Percentiles rank a stretch among this genome's conserved stretches.
Conservation (phyloP, 2,797 vertebrate species). For the Gymnothorax javanicus region DNA sequence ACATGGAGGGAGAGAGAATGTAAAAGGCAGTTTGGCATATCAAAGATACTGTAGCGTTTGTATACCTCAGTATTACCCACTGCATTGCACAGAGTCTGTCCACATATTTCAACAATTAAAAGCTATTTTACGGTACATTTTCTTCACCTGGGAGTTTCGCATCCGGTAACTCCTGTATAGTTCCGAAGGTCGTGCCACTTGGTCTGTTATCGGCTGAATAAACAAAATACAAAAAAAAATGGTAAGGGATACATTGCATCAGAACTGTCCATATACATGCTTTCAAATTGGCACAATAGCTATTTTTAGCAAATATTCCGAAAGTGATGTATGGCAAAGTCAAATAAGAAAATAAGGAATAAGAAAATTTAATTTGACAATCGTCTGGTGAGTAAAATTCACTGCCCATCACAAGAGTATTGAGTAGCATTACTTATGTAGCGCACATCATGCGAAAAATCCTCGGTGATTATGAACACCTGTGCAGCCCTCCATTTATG, state of each 20-base stretch:
- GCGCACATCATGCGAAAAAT: too few relatives aligned
- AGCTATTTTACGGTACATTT: not conserved
- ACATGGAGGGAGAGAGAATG: too few relatives aligned
- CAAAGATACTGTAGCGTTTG: not conserved
- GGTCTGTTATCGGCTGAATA: slow-evolving; percentile 87
- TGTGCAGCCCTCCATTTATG: too few relatives aligned
- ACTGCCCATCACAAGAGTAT: too few relatives aligned
- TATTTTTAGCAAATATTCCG: too few relatives aligned
- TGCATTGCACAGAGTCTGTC: not conserved
- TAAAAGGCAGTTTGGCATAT: not conserved
- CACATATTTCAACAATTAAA: not conserved
- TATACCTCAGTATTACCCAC: not conserved
- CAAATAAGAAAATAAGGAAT: too few relatives aligned
- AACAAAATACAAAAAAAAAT: slow-evolving; percentile 37
- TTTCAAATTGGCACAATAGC: too few relatives aligned
- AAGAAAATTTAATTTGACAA: too few relatives aligned
- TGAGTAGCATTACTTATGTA: too few relatives aligned
- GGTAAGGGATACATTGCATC: slow-evolving; percentile 12
- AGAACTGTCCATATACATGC: not conserved
- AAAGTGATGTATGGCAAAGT: too few relatives aligned
- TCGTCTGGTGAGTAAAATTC: too few relatives aligned
- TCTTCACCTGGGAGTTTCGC: slow-evolving; percentile 82
- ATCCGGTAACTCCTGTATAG: slow-evolving; percentile 83
- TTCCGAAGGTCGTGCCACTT: slow-evolving; percentile 76
- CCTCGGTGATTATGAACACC: too few relatives aligned